phyloP scores from a whole-genome alignment of 2,797 vertebrate genomes.

The Pogonophryne albipinna region DNA sequence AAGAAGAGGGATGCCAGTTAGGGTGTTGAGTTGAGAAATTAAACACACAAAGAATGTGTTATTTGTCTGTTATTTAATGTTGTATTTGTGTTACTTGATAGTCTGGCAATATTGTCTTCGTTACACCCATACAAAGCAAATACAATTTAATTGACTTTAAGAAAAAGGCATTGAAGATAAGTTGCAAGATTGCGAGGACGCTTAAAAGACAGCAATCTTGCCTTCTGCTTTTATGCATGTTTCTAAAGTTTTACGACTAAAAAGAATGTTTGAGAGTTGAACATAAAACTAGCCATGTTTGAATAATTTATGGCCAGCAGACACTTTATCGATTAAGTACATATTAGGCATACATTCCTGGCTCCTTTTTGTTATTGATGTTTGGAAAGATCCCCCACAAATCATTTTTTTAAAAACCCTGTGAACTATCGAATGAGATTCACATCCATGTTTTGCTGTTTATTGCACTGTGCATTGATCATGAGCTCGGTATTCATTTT shows the following conservation, averaged over 20 bases:
- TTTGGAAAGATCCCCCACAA: not conserved
- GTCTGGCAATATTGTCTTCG: too few species aligned
- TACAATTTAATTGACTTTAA: not conserved
- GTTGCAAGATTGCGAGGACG: slow-evolving; percentile 21
- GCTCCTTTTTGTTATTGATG: not conserved
- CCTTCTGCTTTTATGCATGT: not conserved
- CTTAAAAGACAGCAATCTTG: not conserved
- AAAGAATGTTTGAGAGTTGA: too few species aligned
- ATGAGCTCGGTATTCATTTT: not conserved
- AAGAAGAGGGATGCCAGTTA: too few species aligned
- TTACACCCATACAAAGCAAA: too few species aligned
- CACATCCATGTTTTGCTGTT: not conserved
- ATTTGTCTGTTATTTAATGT: too few species aligned
- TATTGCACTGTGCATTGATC: not conserved
- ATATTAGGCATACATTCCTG: not conserved
- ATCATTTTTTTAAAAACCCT: not conserved
- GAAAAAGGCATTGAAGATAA: slow-evolving; percentile 19
- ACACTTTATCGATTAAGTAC: not conserved
- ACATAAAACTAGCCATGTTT: not conserved
- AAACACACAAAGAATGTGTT: too few species aligned
- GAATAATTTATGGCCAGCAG: not conserved
- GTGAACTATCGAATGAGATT: not conserved
- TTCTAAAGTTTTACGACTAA: slow-evolving; percentile 1
- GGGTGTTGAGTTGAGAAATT: too few species aligned
- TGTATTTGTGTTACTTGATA: too few species aligned